Evolutionary conservation across 2,888 invertebrate genomes (phyloP).

Genomic region (Cheiracanthium punctorium): DNA sequence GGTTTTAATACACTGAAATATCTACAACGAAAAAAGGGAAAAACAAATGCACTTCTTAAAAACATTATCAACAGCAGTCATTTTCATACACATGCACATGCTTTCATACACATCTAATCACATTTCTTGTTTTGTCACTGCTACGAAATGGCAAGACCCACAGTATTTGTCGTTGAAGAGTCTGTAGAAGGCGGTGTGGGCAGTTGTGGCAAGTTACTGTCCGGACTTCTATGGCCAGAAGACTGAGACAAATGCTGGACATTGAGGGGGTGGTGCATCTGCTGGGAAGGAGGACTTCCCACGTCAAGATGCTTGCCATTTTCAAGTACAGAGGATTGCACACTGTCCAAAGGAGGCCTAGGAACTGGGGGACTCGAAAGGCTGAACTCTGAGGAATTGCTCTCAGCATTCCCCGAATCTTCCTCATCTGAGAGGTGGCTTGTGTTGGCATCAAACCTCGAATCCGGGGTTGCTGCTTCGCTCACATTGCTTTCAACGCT

Average conservation of each 20-base stretch:
- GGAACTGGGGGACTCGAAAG: slow-evolving; percentile 74
- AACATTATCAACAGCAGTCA: not conserved
- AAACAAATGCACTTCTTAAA: slow-evolving; percentile 7
- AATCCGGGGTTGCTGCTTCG: slow-evolving; percentile 79
- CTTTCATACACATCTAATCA: slow-evolving; percentile 1
- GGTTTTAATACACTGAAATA: slow-evolving; percentile 16
- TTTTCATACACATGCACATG: slow-evolving; percentile 9
- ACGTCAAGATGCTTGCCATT: not conserved
- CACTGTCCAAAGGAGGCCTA: slow-evolving; percentile 53
- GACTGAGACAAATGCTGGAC: slow-evolving; percentile 70
- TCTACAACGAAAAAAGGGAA: slow-evolving; percentile 28
- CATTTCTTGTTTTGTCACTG: slow-evolving; percentile 12
- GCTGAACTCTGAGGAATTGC: slow-evolving; percentile 73
- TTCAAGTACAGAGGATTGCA: slow-evolving; percentile 43
- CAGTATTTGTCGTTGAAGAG: slow-evolving; percentile 67
- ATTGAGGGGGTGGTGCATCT: slow-evolving; percentile 68
- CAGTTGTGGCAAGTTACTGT: slow-evolving; percentile 39
- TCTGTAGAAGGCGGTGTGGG: slow-evolving; percentile 71
- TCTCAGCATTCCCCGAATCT: slow-evolving; percentile 77
- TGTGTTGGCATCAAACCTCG: slow-evolving; percentile 75
- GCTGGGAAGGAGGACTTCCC: slow-evolving; percentile 30
- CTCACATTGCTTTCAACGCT: slow-evolving; percentile 83
- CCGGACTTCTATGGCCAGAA: slow-evolving; percentile 19
- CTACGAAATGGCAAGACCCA: slow-evolving; percentile 52
- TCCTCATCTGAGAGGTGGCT: slow-evolving; percentile 4